Base-by-base conservation (phyloP, 1,140 invertebrate genomes). In the Anastrepha ludens region DNA sequence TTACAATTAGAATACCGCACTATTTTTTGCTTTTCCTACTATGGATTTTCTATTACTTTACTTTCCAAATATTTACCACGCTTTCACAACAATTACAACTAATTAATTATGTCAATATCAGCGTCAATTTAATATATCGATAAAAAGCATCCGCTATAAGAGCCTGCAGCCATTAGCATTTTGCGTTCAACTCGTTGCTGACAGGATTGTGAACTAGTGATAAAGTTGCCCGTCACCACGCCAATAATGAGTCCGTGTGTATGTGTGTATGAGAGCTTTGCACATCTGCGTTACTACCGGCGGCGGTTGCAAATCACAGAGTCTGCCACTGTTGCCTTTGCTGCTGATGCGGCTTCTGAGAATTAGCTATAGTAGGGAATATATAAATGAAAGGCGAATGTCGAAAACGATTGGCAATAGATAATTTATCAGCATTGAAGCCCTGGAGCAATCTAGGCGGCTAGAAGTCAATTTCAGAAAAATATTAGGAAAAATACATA, bases 141-240 rank as follows among this genome's bases (percentile, higher is more conserved):
- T 81, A 81, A 81, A 47, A 50, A 81, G 47, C 74, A 55, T 81
- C 74, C 74, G 74, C 74, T 81, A 81, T 81, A 81, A 81, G 55
- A 55, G 74, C 74, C 74, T 29, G 39, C 44, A 81, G 44, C 47
- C 74, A 58, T 50, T 81, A 55, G 74, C 74, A 55, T 55, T 74
- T 55, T 20, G 17, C 64, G n/a, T 67, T 81, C 74, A 55, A 3
- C n/a, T 81, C n/a, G 39, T 20, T 81, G 50, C 74, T 81, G 74
- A 81, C 74, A 81, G 74, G n/a, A 81, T 81, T 81, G 74, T 50
- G 47, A 55, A 55, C 17, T 0, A n/a, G 44, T 81, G 74, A 81
- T 81, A 17, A 81, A 81, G 47, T 55, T 50, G n/a, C 4, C 4
- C 44, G 74, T 81, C 55, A 47, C 47, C 74, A 41, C 47, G 9